Evolutionary conservation across 2,113 vertebrate genomes (phyloP).

Genomic region (Callithrix jacchus): DNA sequence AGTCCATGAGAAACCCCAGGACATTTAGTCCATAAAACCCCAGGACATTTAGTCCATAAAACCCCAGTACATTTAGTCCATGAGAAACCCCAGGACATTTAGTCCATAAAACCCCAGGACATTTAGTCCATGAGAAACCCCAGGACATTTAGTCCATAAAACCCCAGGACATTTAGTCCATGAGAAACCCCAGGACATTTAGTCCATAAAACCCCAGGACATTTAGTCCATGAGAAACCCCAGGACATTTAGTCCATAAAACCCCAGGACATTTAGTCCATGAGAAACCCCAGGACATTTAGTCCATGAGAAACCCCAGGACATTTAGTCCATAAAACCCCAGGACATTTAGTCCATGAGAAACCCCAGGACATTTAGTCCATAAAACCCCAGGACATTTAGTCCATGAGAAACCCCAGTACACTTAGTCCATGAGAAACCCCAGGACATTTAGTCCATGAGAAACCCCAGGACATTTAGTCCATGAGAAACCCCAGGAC

Average conservation of each 20-base stretch:
- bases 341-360: not conserved
- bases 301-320: fast-evolving
- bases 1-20: fast-evolving
- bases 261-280: no score
- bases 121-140: fast-evolving
- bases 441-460: not conserved
- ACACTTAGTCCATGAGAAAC: fast-evolving
- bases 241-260: not conserved
- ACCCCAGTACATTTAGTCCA: no score
- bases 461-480: no score
- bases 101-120: no score
- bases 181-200: not conserved
- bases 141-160: not conserved
- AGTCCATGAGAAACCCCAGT: no score
- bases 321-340: no score
- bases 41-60: not conserved
- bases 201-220: no score
- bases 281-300: not conserved
- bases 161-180: no score
- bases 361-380: no score
- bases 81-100: not conserved
- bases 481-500: not conserved
- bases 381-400: not conserved
- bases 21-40: no score
- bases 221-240: fast-evolving